A percentile compares a stretch with the other conserved stretches of the same genome.
phyloP scores from a whole-genome alignment of 2,888 invertebrate genomes.

The Venustoraphidia nigricollis region DNA sequence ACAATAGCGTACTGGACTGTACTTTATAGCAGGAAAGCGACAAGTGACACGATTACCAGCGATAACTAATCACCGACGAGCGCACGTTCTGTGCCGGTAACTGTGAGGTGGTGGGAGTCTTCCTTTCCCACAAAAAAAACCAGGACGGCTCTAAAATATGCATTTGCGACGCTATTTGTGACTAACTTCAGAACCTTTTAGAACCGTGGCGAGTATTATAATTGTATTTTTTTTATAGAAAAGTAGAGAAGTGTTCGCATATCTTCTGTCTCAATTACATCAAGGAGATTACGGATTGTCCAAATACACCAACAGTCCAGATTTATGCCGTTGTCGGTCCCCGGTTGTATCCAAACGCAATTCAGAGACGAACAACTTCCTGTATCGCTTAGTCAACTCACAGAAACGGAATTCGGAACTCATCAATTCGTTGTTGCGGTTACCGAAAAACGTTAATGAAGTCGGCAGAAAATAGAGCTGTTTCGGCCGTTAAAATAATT shows the following conservation, averaged over 20 bases:
- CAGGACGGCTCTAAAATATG: too few species aligned
- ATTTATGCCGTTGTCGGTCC: constrained; percentile 1
- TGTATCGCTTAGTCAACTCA: constrained; percentile 17
- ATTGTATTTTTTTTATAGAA: not conserved
- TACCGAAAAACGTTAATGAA: constrained; percentile 59
- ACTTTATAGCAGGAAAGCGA: too few species aligned
- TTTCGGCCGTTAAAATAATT: not conserved
- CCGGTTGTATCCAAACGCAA: not conserved
- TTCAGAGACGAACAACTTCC: not conserved
- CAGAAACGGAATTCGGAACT: constrained; percentile 55
- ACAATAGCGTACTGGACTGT: too few species aligned
- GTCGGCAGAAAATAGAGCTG: constrained; percentile 41
- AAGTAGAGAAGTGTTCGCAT: constrained; percentile 1
- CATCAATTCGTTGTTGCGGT: constrained; percentile 57
- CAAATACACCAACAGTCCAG: not conserved
- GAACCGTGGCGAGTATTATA: too few species aligned
- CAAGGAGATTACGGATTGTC: not conserved
- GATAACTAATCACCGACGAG: too few species aligned
- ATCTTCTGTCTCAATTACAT: constrained; percentile 4
- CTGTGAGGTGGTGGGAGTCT: too few species aligned
- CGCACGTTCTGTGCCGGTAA: too few species aligned
- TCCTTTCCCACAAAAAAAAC: too few species aligned
- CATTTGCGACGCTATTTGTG: too few species aligned
- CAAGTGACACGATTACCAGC: too few species aligned
- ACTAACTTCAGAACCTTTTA: too few species aligned